phyloP scores from a whole-genome alignment of 2,113 vertebrate genomes.

The Nestor notabilis region DNA sequence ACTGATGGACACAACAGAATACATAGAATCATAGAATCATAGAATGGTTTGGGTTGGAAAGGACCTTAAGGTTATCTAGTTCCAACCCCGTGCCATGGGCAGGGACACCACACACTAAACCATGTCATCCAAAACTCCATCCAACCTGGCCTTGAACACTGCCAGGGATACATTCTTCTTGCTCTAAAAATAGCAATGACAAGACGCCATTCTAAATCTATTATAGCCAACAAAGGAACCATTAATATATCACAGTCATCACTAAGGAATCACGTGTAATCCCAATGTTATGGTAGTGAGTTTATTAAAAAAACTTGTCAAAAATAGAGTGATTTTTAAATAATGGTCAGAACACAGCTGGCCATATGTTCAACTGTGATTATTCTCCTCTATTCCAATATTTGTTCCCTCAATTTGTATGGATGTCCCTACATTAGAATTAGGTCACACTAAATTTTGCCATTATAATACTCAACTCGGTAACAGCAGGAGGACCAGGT shows the following conservation, averaged over 20 bases:
- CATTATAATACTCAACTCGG: not conserved
- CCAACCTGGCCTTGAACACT: too few species aligned
- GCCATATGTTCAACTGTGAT: not conserved
- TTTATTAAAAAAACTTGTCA: not conserved
- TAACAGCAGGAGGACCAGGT: not conserved
- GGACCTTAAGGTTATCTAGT: too few species aligned
- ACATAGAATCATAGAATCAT: too few species aligned
- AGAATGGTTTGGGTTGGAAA: too few species aligned
- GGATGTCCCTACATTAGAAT: not conserved
- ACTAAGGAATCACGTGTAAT: not conserved
- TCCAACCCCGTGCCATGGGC: too few species aligned
- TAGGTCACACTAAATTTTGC: not conserved
- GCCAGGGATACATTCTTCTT: not conserved
- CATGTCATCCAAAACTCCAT: too few species aligned
- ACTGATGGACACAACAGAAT: not conserved
- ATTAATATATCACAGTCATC: not conserved
- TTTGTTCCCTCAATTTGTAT: not conserved
- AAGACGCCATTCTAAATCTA: not conserved
- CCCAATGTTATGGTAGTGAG: rapidly evolving
- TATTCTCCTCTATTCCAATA: not conserved
- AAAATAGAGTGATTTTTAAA: not conserved
- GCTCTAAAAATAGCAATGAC: not conserved
- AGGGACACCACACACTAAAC: too few species aligned
- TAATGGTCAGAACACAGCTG: not conserved
- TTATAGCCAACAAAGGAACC: not conserved